These are phyloP conservation scores for Pocota personata DNA, from an alignment of 2,888 invertebrate species.

Conservation along the genomic window DNA sequence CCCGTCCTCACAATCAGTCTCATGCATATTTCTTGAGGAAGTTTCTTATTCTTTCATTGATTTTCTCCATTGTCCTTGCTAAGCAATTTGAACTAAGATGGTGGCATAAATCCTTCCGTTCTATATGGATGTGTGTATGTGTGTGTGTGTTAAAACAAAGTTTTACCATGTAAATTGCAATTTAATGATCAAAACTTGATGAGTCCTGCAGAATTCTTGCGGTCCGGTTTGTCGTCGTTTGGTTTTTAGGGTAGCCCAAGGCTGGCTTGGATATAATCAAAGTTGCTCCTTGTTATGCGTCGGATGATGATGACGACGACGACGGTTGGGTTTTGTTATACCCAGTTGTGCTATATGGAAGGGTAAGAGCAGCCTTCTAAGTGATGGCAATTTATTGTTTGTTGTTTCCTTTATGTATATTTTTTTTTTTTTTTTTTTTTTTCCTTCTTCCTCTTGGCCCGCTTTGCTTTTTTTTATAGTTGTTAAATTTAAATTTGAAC, in stretches of 20 bases:
- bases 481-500: slow-evolving; percentile 56
- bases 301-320: slow-evolving; percentile 56
- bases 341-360: slow-evolving; percentile 40
- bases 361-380: slow-evolving; percentile 60
- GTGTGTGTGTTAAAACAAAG: slow-evolving; percentile 64
- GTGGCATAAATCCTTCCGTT: slow-evolving; percentile 62
- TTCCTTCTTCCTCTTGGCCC: too few relatives aligned
- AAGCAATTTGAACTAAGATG: slow-evolving; percentile 43
- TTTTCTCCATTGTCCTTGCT: slow-evolving; percentile 41
- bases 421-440: background rate
- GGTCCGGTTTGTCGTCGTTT: slow-evolving; percentile 72
- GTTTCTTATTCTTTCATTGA: slow-evolving; percentile 46
- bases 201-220: slow-evolving; percentile 73
- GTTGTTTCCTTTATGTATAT: slow-evolving; percentile 44
- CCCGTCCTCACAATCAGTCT: slow-evolving; percentile 11
- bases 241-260: slow-evolving; percentile 63
- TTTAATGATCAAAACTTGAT: slow-evolving; percentile 74
- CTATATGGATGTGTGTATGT: background rate
- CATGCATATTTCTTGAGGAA: slow-evolving; percentile 54
- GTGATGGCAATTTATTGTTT: slow-evolving; percentile 71
- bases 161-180: slow-evolving; percentile 73
- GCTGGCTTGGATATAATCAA: slow-evolving; percentile 67
- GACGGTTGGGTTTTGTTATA: slow-evolving; percentile 33
- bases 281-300: slow-evolving; percentile 71
- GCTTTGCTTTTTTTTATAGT: slow-evolving; percentile 6